Base-by-base conservation (phyloP, 2,113 vertebrate genomes). In the Cochlearius cochlearius region DNA sequence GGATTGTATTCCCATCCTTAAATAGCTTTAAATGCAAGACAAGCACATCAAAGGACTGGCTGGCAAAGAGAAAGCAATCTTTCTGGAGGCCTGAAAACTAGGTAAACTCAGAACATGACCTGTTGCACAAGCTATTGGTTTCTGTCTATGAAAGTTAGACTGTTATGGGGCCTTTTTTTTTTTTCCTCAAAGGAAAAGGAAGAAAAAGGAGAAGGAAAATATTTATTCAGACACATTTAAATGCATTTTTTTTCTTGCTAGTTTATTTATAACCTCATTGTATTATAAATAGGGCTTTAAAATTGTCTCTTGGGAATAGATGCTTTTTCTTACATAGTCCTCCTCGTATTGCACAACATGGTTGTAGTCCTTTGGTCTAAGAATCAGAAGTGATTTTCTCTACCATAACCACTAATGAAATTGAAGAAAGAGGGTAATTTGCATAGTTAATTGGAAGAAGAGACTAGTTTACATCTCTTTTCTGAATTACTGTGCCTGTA, bases 221-320 rank as follows among this genome's bases (percentile, higher is more conserved):
- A 94, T 47, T 78, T 95, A 66, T 89, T 94, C 49, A 86, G 86
- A 43, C 76, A 79, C 75, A 90, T 90, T 96, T 93, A 69, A 96
- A 86, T 95, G 82, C 32, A 22, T 30, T 26, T 41, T 16, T 16
- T 52, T 74, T 75, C 34, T 86, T 87, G 30, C 56, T 95, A 83
- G 66, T 94, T 95, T 68, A 15, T 93, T 93, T 96, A 86, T 63
- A 85, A 88, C 14, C 34, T 86, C 38, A 62, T 78, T 91, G 22
- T 45, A 15, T 95, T 94, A 94, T 94, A 81, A 80, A 29, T 4
- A 82, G 73, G 63, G 43, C 50, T 87, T 75, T 69, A 90, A 96
- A 47, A 15, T 53, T 79, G 22, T 39, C 45, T 93, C 50, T 92
- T 89, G 17, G 66, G 32, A 92, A 49, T 4, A 15, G 11, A 29